Evolutionary conservation across 2,797 vertebrate genomes (phyloP).

Genomic region (Acanthiza pusilla): DNA sequence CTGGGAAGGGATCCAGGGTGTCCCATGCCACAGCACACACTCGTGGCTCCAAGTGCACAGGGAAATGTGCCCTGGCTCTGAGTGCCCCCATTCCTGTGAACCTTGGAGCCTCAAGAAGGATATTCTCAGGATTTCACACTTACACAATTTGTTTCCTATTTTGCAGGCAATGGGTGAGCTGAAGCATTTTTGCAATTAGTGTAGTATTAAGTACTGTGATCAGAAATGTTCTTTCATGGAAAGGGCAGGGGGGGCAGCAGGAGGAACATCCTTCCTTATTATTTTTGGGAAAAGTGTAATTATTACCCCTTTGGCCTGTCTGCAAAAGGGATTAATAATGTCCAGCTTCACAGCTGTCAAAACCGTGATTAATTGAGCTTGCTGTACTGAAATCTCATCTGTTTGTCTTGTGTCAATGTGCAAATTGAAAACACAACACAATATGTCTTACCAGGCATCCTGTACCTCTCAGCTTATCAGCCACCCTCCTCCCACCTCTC

Average conservation of each 20-base stretch:
- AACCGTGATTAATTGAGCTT: constrained; percentile 56
- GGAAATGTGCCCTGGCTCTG: not conserved
- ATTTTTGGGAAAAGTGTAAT: constrained; percentile 24
- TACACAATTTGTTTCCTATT: not conserved
- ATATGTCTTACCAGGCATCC: constrained; percentile 45
- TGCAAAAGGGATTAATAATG: constrained; percentile 42
- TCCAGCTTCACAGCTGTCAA: constrained; percentile 53
- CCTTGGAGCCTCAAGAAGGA: not conserved
- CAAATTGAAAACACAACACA: constrained; percentile 59
- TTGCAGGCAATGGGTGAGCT: not conserved
- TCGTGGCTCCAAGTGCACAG: not conserved
- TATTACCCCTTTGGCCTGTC: constrained; percentile 12
- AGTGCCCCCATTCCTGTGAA: not conserved
- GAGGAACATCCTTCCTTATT: not conserved
- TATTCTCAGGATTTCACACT: not conserved
- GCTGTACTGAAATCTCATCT: constrained; percentile 59
- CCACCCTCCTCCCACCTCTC: not conserved
- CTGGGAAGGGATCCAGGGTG: no score
- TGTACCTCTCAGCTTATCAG: not conserved
- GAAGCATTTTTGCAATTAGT: not conserved
- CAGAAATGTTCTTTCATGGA: not conserved
- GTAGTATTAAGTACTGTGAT: not conserved
- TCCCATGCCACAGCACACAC: not conserved
- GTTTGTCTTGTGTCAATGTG: constrained; percentile 61
- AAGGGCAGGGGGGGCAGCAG: not conserved